phyloP scores from a whole-genome alignment of 1,140 invertebrate species.

The Heterodera carotae region DNA sequence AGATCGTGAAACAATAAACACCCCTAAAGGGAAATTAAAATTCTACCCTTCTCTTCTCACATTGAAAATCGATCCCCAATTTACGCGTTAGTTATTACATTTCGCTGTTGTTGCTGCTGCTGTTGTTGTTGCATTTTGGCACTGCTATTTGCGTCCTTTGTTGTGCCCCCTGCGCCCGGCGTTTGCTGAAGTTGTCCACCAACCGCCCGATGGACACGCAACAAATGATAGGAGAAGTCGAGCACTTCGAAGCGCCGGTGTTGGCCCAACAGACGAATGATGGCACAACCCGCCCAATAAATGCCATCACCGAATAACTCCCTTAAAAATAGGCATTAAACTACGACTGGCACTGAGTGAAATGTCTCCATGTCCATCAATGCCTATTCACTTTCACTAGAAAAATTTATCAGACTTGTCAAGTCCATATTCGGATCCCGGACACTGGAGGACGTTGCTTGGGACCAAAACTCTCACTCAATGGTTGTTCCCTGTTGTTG shows the following conservation, averaged over 20 bases:
- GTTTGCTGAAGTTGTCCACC: constrained; percentile 67
- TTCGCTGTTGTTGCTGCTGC: constrained; percentile 68
- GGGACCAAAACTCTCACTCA: constrained; percentile 17
- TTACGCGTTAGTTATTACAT: neutral
- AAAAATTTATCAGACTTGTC: too few relatives aligned
- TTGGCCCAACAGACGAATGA: constrained; percentile 93
- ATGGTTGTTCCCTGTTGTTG: neutral
- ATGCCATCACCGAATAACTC: constrained; percentile 97
- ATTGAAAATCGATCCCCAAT: too few relatives aligned
- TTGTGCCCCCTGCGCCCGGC: constrained; percentile 68
- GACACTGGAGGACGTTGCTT: too few relatives aligned
- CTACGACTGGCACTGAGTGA: neutral
- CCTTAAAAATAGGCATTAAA: constrained; percentile 69
- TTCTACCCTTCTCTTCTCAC: neutral
- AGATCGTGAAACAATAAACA: neutral
- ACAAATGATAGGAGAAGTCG: constrained; percentile 97
- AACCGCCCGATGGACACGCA: constrained; percentile 88
- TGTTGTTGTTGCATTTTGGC: constrained; percentile 94
- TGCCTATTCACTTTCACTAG: too few relatives aligned
- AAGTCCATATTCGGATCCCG: too few relatives aligned
- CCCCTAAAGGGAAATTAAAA: neutral
- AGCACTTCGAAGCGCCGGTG: constrained; percentile 94
- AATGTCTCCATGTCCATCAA: too few relatives aligned
- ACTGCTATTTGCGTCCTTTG: constrained; percentile 75
- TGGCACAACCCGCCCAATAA: constrained; percentile 98